Evolutionary conservation across 2,888 invertebrate species (phyloP).

Genomic region (Miltochrista miniata): DNA sequence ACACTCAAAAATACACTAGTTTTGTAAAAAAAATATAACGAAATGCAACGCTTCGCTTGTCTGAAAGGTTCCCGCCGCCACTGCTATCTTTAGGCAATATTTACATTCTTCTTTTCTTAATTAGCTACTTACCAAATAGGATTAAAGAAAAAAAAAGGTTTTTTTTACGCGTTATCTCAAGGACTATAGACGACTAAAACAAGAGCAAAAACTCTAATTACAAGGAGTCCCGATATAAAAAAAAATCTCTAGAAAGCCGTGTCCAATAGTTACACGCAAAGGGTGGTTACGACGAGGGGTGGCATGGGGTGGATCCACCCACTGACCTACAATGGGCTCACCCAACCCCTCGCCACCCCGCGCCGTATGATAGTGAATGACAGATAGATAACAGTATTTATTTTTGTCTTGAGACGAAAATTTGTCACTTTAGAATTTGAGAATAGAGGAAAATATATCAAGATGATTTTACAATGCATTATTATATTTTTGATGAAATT

Average conservation of each 20-base stretch:
- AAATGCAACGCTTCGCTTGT: too few species aligned
- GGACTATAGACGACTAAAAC: too few species aligned
- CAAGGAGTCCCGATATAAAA: constrained; percentile 30
- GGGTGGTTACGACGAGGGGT: constrained; percentile 47
- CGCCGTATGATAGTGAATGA: constrained; percentile 40
- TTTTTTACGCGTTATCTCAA: constrained; percentile 2
- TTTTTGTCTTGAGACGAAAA: constrained; percentile 5
- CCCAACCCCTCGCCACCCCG: constrained; percentile 52
- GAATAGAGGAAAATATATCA: too few species aligned
- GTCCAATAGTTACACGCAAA: constrained; percentile 51
- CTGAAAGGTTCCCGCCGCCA: too few species aligned
- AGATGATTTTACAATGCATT: too few species aligned
- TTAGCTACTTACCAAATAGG: neutral
- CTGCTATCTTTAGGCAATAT: neutral
- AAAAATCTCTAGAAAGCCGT: constrained; percentile 19
- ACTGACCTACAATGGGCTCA: constrained; percentile 61
- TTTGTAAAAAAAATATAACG: too few species aligned
- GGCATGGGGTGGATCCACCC: constrained; percentile 51
- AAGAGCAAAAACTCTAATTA: constrained; percentile 14
- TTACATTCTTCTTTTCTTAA: neutral
- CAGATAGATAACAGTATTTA: constrained; percentile 37
- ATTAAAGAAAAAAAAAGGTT: neutral
- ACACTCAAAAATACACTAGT: too few species aligned
- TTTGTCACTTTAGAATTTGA: neutral
- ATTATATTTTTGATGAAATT: too few species aligned